phyloP scores from a whole-genome alignment of 1,140 invertebrate species.

The Aphis craccivora region DNA sequence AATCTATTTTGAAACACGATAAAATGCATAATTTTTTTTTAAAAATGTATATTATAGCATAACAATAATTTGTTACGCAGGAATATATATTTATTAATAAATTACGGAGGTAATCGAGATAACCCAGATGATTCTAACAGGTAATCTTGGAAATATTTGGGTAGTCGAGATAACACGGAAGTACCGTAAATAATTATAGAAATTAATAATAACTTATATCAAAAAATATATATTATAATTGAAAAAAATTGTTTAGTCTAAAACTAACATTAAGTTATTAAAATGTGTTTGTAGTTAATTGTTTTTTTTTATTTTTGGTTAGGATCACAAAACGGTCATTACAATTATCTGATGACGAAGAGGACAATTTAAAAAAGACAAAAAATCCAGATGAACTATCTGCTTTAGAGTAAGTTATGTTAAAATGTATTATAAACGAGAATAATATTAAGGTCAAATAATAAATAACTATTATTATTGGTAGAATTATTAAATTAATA shows the following conservation, averaged over 20 bases:
- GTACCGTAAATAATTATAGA: too few species aligned
- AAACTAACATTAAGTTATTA: too few species aligned
- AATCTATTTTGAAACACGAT: too few species aligned
- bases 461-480: neutral
- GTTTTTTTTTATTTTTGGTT: neutral
- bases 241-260: neutral
- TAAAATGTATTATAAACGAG: neutral
- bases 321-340: slow-evolving; percentile 20
- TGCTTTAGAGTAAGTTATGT: slow-evolving; percentile 32
- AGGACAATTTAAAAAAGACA: slow-evolving; percentile 33
- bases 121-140: too few species aligned
- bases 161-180: too few species aligned
- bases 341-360: slow-evolving; percentile 47
- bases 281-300: neutral
- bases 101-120: too few species aligned
- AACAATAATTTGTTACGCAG: too few species aligned
- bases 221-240: neutral
- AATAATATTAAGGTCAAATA: neutral
- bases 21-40: too few species aligned
- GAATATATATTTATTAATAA: too few species aligned
- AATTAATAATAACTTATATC: neutral
- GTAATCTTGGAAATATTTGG: too few species aligned
- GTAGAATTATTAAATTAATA: neutral
- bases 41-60: too few species aligned
- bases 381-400: slow-evolving; percentile 25